A percentile compares a stretch with the other conserved stretches of the same genome.
These are phyloP conservation scores for Motacilla tschutschensis DNA, from an alignment of 2,113 vertebrate genomes.

Conservation along the genomic window DNA sequence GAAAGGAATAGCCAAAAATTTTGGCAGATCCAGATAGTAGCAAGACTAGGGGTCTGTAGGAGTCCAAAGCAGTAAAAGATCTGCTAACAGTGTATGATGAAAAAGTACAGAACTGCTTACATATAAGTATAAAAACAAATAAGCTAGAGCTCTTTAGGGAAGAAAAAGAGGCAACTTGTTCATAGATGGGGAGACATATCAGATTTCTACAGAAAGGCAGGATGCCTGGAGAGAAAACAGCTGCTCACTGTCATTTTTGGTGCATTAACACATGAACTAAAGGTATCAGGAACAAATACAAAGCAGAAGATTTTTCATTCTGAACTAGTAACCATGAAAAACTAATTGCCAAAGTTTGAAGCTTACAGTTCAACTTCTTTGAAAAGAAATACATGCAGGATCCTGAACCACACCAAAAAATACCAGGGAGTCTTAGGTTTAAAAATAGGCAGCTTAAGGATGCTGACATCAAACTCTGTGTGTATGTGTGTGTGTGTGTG, in stretches of 20 bases:
- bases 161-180: neutral
- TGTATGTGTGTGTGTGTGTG: neutral
- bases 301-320: neutral
- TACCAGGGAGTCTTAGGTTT: accelerated
- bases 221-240: neutral
- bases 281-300: neutral
- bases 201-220: neutral
- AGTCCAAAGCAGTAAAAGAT: neutral
- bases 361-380: neutral
- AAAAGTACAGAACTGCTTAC: neutral
- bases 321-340: neutral
- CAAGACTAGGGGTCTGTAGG: neutral
- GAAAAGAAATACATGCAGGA: neutral
- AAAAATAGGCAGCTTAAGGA: neutral
- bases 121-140: neutral
- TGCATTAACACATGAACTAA: neutral
- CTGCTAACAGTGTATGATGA: neutral
- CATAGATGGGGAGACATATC: neutral
- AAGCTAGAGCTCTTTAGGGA: neutral
- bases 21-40: neutral
- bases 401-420: neutral
- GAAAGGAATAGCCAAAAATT: neutral
- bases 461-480: neutral
- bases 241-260: neutral
- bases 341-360: neutral